Base-by-base conservation (phyloP, 2,888 invertebrate species). In the Drosophila multiciliata region DNA sequence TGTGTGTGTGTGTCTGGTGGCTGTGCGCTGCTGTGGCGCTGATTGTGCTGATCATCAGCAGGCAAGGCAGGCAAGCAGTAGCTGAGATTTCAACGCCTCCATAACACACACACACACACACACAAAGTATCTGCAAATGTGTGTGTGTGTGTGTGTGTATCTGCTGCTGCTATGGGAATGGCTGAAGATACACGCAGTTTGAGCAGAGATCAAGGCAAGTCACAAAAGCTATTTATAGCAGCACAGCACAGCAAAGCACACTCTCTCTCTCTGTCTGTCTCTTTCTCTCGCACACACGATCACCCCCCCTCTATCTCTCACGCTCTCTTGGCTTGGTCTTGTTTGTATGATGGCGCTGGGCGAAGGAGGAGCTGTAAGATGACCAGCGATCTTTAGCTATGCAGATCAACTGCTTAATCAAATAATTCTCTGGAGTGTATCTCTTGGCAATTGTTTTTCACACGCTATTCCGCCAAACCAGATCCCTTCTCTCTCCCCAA, bases 71-170 rank as follows among this genome's bases (percentile, higher is more conserved):
- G 0, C 33, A 35, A 3, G 26, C 74, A 58, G 52, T 63, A 71
- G 48, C 62, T 63, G 85, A 84, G 83, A 84, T 89, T 84, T 83
- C 70, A 66, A 84, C 87, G 88, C 85, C 80, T 57, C 66, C 88
- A 85, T 57, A 48, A 20, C 33, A 67, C 48, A 58, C 33, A 35
- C 33, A 40, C 17, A 32, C 35, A 20, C 63, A 32, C 45, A 38
- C 12, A 40, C 38, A 36, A 6, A 53, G 36, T 35, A 9, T 26
- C 40, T 59, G 65, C 65, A 60, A 59, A 26, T 63, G 52, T 58
- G 55, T 29, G 48, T 36, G 33, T 73, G 55, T 67, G 32, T 59
- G 66, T 80, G 20, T 48, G 9, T 72, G 59, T 64, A 38, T 50
- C 42, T 67, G 59, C 60, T 49, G 74, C 70, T 75, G 62, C 54